A percentile compares a stretch with the other conserved stretches of the same genome.
These are phyloP conservation scores for Echiichthys vipera DNA, from an alignment of 2,797 vertebrate genomes.

Conservation along the genomic window DNA sequence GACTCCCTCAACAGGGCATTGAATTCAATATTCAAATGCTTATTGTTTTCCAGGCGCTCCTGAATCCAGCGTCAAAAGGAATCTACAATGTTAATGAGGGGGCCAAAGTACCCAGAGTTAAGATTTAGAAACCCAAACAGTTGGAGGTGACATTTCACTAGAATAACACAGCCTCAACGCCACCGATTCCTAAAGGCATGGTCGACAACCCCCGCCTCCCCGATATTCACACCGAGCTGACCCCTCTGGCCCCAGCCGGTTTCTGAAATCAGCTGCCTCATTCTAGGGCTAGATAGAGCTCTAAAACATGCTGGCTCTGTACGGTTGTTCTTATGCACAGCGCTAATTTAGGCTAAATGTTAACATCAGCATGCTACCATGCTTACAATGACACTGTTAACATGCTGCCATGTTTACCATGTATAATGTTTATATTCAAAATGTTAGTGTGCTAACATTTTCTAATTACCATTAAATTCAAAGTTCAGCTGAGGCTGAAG, in stretches of 20 bases:
- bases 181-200: conserved; percentile 37
- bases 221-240: conserved; percentile 38
- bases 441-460: not conserved
- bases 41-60: conserved; percentile 77
- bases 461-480: not conserved
- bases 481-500: not conserved
- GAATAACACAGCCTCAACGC: conserved; percentile 45
- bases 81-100: conserved; percentile 84
- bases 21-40: conserved; percentile 76
- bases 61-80: conserved; percentile 71
- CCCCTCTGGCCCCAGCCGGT: conserved; percentile 41
- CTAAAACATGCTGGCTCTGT: not conserved
- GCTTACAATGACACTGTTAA: not conserved
- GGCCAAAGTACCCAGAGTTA: conserved; percentile 56
- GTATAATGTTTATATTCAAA: not conserved
- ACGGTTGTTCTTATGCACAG: not conserved
- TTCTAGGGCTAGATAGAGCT: conserved; percentile 4
- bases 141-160: conserved; percentile 69
- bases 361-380: not conserved
- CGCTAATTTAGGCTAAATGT: not conserved
- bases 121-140: conserved; percentile 65
- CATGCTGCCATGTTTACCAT: not conserved
- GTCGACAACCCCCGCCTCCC: conserved; percentile 33
- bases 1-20: conserved; percentile 68
- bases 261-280: conserved; percentile 70